A percentile compares a stretch with the other conserved stretches of the same genome.
Evolutionary conservation across 1,140 invertebrate genomes (phyloP).

Genomic region (Hesperophylax magnus): DNA sequence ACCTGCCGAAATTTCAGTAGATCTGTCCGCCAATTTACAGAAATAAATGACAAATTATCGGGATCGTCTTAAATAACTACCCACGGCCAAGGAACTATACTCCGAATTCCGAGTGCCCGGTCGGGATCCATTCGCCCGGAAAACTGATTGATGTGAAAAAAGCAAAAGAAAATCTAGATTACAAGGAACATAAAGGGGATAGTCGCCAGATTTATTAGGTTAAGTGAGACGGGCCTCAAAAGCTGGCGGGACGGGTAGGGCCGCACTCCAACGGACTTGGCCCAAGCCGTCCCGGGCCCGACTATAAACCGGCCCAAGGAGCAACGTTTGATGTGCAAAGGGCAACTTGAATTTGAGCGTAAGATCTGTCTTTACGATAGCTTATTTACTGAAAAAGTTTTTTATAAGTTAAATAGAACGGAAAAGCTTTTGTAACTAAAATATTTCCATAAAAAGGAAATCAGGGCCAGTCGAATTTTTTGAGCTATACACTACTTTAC

Average conservation of each 20-base stretch:
- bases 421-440: too few relatives aligned
- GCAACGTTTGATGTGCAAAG: slow-evolving; percentile 46
- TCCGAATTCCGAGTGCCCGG: neutral
- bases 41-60: too few relatives aligned
- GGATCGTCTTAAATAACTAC: neutral
- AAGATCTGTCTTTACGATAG: slow-evolving; percentile 38
- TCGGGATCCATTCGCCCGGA: slow-evolving; percentile 30
- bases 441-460: too few relatives aligned
- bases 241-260: neutral
- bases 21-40: too few relatives aligned
- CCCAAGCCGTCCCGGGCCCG: too few relatives aligned
- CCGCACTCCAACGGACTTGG: neutral
- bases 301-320: neutral
- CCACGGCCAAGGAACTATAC: neutral
- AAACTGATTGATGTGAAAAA: slow-evolving; percentile 56
- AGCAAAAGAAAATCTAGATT: slow-evolving; percentile 53
- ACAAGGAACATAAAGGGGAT: slow-evolving; percentile 56
- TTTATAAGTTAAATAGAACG: too few relatives aligned
- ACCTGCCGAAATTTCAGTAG: too few relatives aligned
- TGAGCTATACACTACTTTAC: too few relatives aligned
- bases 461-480: too few relatives aligned
- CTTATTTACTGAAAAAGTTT: slow-evolving; percentile 36
- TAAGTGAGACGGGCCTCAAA: slow-evolving; percentile 52
- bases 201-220: slow-evolving; percentile 57
- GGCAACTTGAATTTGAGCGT: slow-evolving; percentile 36